These are phyloP conservation scores for Mesocricetus auratus DNA, from an alignment of 2,113 vertebrate genomes.

Conservation along the genomic window DNA sequence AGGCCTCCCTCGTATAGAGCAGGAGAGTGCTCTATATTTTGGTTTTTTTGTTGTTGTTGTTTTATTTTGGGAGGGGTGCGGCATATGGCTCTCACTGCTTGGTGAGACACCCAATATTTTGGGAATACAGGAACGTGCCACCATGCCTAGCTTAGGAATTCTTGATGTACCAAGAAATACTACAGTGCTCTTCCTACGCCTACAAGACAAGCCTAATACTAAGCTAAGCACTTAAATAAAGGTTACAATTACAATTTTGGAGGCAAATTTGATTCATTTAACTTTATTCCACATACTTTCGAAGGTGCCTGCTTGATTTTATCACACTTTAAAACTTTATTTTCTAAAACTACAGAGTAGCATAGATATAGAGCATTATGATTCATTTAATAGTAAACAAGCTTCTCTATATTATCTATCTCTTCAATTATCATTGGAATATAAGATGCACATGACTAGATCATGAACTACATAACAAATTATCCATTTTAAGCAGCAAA, in stretches of 20 bases:
- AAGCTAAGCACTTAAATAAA: constrained; percentile 7
- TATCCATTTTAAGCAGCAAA: constrained; percentile 65
- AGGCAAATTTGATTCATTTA: neutral
- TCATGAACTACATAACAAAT: constrained; percentile 48
- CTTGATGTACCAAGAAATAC: neutral
- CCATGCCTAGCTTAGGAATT: neutral
- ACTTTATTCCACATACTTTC: neutral
- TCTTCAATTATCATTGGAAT: constrained; percentile 2
- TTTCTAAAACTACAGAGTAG: constrained; percentile 5
- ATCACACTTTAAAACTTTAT: constrained; percentile 42
- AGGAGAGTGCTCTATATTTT: neutral
- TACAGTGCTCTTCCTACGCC: constrained; percentile 33
- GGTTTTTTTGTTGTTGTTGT: neutral
- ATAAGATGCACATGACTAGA: neutral
- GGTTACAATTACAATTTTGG: constrained; percentile 49
- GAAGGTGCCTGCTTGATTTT: constrained; percentile 17
- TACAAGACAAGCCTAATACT: constrained; percentile 44
- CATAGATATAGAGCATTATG: neutral
- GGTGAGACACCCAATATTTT: neutral
- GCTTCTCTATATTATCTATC: constrained; percentile 18
- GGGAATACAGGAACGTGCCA: neutral
- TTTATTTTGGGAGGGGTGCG: no score
- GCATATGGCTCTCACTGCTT: neutral
- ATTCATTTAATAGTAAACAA: constrained; percentile 49
- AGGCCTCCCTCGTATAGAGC: neutral